Evolutionary conservation across 1,140 invertebrate species (phyloP), one percentile per base, ranked within the genome.

Genomic region (Diachasma alloeum): DNA sequence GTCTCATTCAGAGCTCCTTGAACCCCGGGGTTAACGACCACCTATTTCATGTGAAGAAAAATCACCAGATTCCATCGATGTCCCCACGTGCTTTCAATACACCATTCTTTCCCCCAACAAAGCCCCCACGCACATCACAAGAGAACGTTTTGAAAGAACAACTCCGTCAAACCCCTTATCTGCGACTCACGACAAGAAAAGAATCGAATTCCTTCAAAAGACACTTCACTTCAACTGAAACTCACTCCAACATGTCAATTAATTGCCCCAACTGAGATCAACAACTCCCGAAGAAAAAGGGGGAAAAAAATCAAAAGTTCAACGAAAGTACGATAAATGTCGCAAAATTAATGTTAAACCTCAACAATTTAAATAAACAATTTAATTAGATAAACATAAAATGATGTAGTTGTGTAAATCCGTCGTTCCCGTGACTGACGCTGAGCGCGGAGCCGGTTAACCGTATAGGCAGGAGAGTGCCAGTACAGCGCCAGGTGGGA

Each of bases 401-500:
- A 24, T 26, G 53, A 67, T 37, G 69, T 69, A 19, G 74, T 63
- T 63, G 63, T 37, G 66, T n/a, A n/a, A n/a, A n/a, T 67, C 42
- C 44, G 46, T 36, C 68, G 74, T 70, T 76, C 36, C 68, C 48
- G 74, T 44, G 74, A 76, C 74, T 76, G 74, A 76, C 74, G 68
- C 67, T 13, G 67, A 70, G 46, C 74, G 36, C 67, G 59, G 66
- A 75, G 67, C 74, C 68, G 74, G 74, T 76, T 76, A 76, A 71
- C 74, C 68, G 68, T 48, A 75, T 36, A 31, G 6, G 66, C 67
- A 31, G 31, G 31, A 31, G 53, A 59, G 53, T 59, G 59, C 22
- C 59, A 17, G 19, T 17, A 56, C 17, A 24, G 86, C 82, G 85
- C 83, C 83, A 87, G 86, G 84, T 87, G 84, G 86, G 83, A 83